phyloP scores from a whole-genome alignment of 1,140 invertebrate genomes.

The Nasonia vitripennis region DNA sequence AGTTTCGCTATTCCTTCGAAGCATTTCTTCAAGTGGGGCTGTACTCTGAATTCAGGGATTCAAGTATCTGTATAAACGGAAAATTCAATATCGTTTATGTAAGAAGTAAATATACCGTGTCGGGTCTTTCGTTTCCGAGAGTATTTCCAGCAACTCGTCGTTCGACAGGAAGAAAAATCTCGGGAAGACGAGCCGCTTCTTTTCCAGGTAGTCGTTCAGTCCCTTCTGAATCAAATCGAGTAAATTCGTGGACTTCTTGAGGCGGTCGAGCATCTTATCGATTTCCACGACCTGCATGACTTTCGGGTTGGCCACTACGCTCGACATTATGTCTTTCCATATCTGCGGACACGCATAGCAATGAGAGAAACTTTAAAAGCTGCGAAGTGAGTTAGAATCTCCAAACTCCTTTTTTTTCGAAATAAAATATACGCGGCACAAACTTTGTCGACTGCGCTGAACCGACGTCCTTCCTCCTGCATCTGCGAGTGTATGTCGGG shows the following conservation, averaged over 20 bases:
- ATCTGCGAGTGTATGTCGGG: constrained; percentile 98
- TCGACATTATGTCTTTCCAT: constrained; percentile 97
- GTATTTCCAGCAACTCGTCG: constrained; percentile 95
- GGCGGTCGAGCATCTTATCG: constrained; percentile 93
- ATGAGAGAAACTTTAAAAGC: background rate
- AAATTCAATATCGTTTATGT: background rate
- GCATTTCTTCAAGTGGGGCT: constrained; percentile 98
- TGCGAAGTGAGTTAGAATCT: too few species aligned
- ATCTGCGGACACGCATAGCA: constrained; percentile 71
- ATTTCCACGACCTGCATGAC: constrained; percentile 92
- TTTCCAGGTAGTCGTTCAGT: constrained; percentile 95
- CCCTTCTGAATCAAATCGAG: constrained; percentile 94
- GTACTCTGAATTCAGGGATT: constrained; percentile 79
- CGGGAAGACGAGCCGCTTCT: constrained; percentile 95
- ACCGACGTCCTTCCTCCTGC: constrained; percentile 92
- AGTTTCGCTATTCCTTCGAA: constrained; percentile 94
- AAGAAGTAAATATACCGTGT: constrained; percentile 78
- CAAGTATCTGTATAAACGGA: too few species aligned
- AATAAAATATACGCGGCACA: constrained; percentile 71
- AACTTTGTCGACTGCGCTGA: constrained; percentile 94
- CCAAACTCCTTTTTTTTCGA: background rate
- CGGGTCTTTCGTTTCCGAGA: constrained; percentile 98
- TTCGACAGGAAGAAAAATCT: constrained; percentile 98
- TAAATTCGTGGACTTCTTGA: constrained; percentile 92
- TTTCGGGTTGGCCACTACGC: constrained; percentile 84